Evolutionary conservation across 2,888 invertebrate species (phyloP), one percentile per base, ranked within the genome.

Genomic region (Lithophane ornitopus): DNA sequence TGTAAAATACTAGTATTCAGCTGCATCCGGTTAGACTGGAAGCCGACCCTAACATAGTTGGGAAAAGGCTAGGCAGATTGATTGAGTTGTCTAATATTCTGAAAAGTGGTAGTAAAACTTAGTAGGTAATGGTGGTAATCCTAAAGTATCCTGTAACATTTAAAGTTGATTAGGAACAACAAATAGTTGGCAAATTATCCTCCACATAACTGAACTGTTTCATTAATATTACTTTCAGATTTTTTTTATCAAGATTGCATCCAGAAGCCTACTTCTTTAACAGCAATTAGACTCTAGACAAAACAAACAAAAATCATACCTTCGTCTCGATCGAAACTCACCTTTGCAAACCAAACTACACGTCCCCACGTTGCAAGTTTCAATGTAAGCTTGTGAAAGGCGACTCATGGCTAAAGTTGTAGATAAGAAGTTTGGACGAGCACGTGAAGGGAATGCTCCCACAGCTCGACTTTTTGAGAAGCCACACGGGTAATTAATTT

Each of bases 361-460:
- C n/a, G 41, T 52, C 11, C 19, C 39, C 54, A 39, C 65, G 44
- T 39, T 71, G 70, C 75, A 76, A 86, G 81, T 85, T 87, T 78
- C 87, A 78, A 76, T 82, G 80, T 74, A 74, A 85, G 74, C 78
- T 84, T 70, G 70, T 81, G 84, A 74, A 76, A 77, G 69, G 65
- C 85, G 68, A 77, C 76, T 81, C 81, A 68, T 68, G 56, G 68
- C 71, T 58, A 74, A 85, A 88, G 76, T 88, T 87, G 65, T 39
- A 85, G 88, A 87, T 88, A 88, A 88, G 84, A 88, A 88, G 74
- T 86, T 82, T 9, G 69, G 61, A 59, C 58, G 70, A 75, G 72
- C 77, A 78, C 88, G 87, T 87, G 87, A 81, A 81, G 65, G 14
- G 87, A 88, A 86, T 86, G 80, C 63, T 52, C 62, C 63, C 44